Evolutionary conservation across 2,113 vertebrate genomes (phyloP).

Genomic region (Columbina picui): DNA sequence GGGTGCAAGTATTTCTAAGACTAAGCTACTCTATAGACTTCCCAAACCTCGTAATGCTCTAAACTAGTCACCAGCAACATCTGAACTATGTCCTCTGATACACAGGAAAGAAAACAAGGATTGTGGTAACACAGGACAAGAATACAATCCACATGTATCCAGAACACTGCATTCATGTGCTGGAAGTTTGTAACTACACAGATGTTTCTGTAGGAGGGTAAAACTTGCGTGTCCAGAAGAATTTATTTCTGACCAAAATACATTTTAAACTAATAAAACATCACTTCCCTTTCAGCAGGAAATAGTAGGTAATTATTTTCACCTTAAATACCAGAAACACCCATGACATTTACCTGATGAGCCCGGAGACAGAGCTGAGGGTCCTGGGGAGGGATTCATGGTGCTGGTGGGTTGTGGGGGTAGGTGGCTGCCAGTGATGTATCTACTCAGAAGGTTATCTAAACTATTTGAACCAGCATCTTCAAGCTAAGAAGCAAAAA

Average conservation of each 20-base stretch:
- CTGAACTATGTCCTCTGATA: background rate
- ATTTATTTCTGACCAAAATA: background rate
- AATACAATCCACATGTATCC: background rate
- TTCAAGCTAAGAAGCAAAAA: slow-evolving; percentile 84
- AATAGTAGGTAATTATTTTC: background rate
- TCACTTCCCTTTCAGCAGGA: background rate
- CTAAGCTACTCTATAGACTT: background rate
- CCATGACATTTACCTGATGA: slow-evolving; percentile 87
- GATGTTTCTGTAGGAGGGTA: background rate
- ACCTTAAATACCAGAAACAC: background rate
- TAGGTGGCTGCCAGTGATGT: slow-evolving; percentile 91
- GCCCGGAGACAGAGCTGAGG: slow-evolving; percentile 93
- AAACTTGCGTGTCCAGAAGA: background rate
- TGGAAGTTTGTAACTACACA: background rate
- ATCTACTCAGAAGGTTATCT: slow-evolving; percentile 91
- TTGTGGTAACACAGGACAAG: background rate
- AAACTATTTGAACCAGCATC: slow-evolving; percentile 94
- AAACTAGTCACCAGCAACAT: background rate
- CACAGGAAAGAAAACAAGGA: background rate
- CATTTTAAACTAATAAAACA: background rate
- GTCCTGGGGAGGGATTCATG: slow-evolving; percentile 93
- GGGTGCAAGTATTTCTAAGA: background rate
- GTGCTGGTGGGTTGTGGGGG: slow-evolving; percentile 83
- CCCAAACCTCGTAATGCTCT: background rate
- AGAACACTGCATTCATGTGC: background rate